Percentiles rank a stretch among this genome's conserved stretches.
phyloP scores from a whole-genome alignment of 30 jellyfish, hydroid and myxozoan species.

The Hydractinia echinata region DNA sequence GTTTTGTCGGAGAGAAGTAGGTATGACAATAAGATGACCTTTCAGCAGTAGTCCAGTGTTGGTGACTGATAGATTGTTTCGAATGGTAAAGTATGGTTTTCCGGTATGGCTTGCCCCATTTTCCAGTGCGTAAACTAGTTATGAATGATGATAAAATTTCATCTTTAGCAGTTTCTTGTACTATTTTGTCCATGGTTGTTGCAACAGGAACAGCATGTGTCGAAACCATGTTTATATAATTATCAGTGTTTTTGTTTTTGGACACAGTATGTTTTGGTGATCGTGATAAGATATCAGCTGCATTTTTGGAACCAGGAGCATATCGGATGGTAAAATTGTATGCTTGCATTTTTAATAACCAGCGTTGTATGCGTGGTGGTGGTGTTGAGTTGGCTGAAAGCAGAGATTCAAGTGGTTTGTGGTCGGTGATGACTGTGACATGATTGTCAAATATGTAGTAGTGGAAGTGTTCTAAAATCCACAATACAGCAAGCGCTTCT shows the following conservation, averaged over 20 bases:
- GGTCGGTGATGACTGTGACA: constrained; percentile 8
- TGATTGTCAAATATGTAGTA: no score
- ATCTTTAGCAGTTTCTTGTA: neutral
- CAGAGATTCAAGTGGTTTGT: neutral
- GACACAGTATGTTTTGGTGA: neutral
- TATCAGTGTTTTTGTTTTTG: neutral
- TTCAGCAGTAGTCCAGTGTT: no score
- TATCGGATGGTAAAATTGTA: no score
- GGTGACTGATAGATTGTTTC: no score
- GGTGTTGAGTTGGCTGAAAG: neutral
- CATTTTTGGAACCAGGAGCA: no score
- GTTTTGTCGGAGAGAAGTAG: neutral
- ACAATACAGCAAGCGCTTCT: no score
- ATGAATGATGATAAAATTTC: neutral
- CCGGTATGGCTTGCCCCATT: constrained; percentile 1
- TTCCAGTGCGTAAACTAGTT: neutral
- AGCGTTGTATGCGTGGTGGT: no score
- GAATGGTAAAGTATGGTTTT: no score
- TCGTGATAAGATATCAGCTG: no score
- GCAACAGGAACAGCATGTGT: constrained; percentile 1
- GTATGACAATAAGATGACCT: no score
- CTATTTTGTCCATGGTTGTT: neutral
- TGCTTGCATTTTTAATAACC: no score
- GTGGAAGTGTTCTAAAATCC: no score
- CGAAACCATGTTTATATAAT: neutral